These are phyloP conservation scores for Syngnathus typhle DNA, from an alignment of 2,113 vertebrate species.

Conservation along the genomic window DNA sequence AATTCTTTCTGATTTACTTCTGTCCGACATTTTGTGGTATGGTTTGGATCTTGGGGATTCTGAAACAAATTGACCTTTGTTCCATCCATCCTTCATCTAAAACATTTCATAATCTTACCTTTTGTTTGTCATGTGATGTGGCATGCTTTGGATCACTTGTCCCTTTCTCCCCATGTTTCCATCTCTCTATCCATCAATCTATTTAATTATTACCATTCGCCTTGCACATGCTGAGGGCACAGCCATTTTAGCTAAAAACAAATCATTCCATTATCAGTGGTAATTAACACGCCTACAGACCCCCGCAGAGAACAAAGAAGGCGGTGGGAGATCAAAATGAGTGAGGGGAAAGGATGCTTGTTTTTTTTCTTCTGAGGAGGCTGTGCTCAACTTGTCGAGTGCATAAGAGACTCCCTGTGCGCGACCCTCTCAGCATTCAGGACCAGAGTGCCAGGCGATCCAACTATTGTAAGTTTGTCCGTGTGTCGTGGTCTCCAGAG, in stretches of 20 bases:
- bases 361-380: slow-evolving; percentile 54
- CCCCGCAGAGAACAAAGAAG: slow-evolving; percentile 14
- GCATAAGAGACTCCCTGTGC: slow-evolving; percentile 72
- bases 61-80: not conserved
- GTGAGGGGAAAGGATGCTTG: slow-evolving; percentile 45
- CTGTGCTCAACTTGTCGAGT: slow-evolving; percentile 65
- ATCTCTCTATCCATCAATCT: not conserved
- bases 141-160: not conserved
- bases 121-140: not conserved
- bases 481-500: slow-evolving; percentile 49
- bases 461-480: slow-evolving; percentile 62
- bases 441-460: slow-evolving; percentile 61
- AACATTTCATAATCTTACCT: not conserved
- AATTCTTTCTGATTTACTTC: too few species aligned
- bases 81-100: not conserved
- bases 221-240: not conserved
- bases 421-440: slow-evolving; percentile 68
- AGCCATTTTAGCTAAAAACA: not conserved
- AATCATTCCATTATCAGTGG: not conserved
- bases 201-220: not conserved
- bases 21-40: not conserved
- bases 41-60: not conserved
- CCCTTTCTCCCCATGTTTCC: not conserved
- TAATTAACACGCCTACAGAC: slow-evolving; percentile 14
- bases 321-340: slow-evolving; percentile 44